A percentile compares a stretch with the other conserved stretches of the same genome.
Conservation (phyloP, 2,888 invertebrate species). For the Acholoe squamosa region DNA sequence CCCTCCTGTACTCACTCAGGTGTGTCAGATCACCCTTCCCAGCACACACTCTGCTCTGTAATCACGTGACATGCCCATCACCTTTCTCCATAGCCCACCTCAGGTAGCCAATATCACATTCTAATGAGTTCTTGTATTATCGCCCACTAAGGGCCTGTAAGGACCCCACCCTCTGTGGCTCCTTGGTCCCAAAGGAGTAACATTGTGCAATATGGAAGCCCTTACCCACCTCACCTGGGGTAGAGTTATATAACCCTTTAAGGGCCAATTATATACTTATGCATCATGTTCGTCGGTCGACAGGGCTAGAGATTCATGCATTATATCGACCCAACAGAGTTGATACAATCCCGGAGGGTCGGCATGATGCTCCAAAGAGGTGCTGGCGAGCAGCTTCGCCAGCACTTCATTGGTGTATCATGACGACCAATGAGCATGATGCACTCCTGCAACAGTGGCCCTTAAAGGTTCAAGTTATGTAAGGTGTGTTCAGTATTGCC, state of each 20-base stretch:
- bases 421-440: no score
- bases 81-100: not conserved
- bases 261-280: no score
- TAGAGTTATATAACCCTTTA: not conserved
- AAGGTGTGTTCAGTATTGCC: not conserved
- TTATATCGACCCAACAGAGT: no score
- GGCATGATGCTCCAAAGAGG: no score
- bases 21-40: conserved; percentile 30
- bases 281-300: no score
- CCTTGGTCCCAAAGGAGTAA: not conserved
- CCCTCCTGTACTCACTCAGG: not conserved
- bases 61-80: not conserved
- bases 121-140: conserved; percentile 10
- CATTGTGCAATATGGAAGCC: conserved; percentile 1
- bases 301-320: no score
- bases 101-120: not conserved
- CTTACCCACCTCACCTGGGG: not conserved
- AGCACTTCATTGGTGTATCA: no score
- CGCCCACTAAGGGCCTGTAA: not conserved
- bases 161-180: not conserved
- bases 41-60: not conserved
- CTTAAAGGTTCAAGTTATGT: no score
- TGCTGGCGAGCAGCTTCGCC: no score
- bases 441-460: not conserved
- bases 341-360: no score